Evolutionary conservation across 2,888 invertebrate species (phyloP).

Genomic region (Azorinus chamasolen): DNA sequence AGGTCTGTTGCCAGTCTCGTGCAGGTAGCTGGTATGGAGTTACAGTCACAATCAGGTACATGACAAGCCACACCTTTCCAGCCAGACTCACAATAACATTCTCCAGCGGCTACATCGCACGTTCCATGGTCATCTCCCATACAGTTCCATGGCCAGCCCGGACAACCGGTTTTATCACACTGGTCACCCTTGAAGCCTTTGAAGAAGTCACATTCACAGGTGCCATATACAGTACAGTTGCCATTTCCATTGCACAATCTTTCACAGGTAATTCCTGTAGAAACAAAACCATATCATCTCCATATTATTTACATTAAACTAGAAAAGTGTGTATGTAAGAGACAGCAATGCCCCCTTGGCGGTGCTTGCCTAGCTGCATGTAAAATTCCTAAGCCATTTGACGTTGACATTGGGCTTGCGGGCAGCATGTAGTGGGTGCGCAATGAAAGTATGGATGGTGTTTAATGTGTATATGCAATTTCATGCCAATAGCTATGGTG

Average conservation of each 20-base stretch:
- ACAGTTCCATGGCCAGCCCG: constrained; percentile 77
- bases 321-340: too few relatives aligned
- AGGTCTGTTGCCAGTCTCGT: constrained; percentile 48
- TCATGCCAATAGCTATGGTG: too few relatives aligned
- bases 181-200: constrained; percentile 69
- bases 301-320: too few relatives aligned
- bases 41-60: constrained; percentile 70
- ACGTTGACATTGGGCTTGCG: too few relatives aligned
- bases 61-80: constrained; percentile 74
- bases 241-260: constrained; percentile 70
- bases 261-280: constrained; percentile 72
- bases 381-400: too few relatives aligned
- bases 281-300: too few relatives aligned
- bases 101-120: constrained; percentile 66
- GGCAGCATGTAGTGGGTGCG: too few relatives aligned
- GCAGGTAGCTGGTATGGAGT: constrained; percentile 69
- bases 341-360: too few relatives aligned
- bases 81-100: constrained; percentile 72
- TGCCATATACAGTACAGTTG: constrained; percentile 62
- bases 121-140: constrained; percentile 68
- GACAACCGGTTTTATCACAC: constrained; percentile 73
- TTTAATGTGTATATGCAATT: too few relatives aligned
- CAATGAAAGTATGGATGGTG: too few relatives aligned
- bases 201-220: constrained; percentile 73
- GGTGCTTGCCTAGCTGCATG: too few relatives aligned